phyloP scores from a whole-genome alignment of 2,113 vertebrate species.

The Dendrocopos noguchii region DNA sequence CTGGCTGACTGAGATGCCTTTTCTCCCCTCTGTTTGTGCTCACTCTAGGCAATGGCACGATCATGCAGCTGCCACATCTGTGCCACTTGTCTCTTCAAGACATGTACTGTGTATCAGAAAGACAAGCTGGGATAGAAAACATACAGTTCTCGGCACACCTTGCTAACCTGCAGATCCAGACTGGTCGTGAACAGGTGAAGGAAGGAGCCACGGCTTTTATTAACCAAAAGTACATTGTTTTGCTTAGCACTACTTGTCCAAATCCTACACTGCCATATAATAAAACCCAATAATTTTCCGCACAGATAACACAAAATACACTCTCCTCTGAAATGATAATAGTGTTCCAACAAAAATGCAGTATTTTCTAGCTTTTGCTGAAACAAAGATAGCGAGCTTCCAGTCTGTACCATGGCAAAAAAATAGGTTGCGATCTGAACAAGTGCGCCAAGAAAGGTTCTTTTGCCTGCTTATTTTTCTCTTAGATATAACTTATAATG shows the following conservation, averaged over 20 bases:
- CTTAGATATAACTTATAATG: neutral
- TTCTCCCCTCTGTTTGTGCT: neutral
- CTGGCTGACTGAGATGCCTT: neutral
- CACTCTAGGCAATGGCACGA: neutral
- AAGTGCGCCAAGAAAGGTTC: too few species aligned
- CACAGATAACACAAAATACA: neutral
- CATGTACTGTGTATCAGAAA: neutral
- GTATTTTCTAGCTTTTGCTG: neutral
- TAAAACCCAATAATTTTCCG: neutral
- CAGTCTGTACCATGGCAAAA: neutral
- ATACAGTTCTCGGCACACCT: rapidly evolving
- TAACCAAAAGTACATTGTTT: neutral
- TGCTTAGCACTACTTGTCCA: conserved; percentile 17
- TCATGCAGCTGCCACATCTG: neutral
- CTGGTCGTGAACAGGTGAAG: neutral
- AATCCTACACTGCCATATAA: conserved; percentile 11
- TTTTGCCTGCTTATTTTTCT: neutral
- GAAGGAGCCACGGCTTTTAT: neutral
- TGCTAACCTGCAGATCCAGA: neutral
- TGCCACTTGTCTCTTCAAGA: neutral
- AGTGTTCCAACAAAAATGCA: neutral
- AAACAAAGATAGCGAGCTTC: neutral
- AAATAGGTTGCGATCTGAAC: too few species aligned
- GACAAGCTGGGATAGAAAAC: neutral
- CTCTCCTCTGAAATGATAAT: neutral